Conservation (phyloP, 2,888 invertebrate species). For the Eristalis intricaria region DNA sequence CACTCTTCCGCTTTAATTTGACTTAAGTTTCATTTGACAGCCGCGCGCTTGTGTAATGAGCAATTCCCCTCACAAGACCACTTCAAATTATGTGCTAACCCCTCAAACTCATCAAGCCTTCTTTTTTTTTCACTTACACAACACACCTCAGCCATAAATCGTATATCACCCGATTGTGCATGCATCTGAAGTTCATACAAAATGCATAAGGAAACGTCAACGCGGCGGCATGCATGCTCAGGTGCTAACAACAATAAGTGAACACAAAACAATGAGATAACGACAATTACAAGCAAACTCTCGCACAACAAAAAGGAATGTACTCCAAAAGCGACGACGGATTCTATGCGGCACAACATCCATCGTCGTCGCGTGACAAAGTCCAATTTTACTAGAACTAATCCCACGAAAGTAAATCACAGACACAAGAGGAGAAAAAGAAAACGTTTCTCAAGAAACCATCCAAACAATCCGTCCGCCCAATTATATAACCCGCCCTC, state of each 20-base stretch:
- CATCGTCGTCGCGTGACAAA: constrained; percentile 46
- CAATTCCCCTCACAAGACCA: background rate
- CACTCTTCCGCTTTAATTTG: background rate
- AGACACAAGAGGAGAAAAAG: constrained; percentile 7
- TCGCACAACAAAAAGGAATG: constrained; percentile 2
- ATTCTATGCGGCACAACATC: constrained; percentile 19
- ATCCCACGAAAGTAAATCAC: constrained; percentile 30
- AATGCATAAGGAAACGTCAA: constrained; percentile 17
- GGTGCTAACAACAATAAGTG: constrained; percentile 32
- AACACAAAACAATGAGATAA: background rate
- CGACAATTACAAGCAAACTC: constrained; percentile 20
- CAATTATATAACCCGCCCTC: constrained; percentile 49
- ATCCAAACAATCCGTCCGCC: constrained; percentile 21
- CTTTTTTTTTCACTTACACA: constrained; percentile 13
- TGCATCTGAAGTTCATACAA: constrained; percentile 25
- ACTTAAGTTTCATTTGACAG: background rate
- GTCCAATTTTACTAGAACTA: constrained; percentile 28
- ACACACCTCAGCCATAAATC: background rate
- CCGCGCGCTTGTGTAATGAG: background rate
- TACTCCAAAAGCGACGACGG: background rate
- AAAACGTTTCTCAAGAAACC: constrained; percentile 33
- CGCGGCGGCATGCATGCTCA: background rate
- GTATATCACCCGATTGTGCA: background rate
- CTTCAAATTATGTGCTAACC: constrained; percentile 9
- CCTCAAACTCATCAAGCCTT: background rate